Evolutionary conservation across 53 echinoderm and acorn worm species (phyloP).

Genomic region (Actinopyga echinites): DNA sequence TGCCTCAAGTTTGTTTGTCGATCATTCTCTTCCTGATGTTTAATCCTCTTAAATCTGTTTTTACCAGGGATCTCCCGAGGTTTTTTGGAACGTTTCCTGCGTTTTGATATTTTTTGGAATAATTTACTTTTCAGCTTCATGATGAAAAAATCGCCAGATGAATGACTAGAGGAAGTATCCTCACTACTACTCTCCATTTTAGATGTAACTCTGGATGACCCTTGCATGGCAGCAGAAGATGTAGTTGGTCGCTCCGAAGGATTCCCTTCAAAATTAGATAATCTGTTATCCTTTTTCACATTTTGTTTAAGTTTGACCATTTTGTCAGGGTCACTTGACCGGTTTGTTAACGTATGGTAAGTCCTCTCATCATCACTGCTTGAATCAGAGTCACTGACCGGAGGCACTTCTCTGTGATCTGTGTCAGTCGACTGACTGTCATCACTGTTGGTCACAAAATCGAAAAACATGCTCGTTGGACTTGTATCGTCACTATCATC

Average conservation of each 20-base stretch:
- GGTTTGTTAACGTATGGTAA: conserved; percentile 20
- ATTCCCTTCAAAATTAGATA: not conserved
- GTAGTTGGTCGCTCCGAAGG: not conserved
- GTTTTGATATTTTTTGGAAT: conserved; percentile 50
- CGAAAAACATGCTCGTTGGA: conserved; percentile 80
- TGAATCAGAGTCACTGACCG: conserved; percentile 20
- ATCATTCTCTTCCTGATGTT: conserved; percentile 54
- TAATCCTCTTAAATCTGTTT: conserved; percentile 11
- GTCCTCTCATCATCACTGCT: conserved; percentile 30
- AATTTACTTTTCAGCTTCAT: conserved; percentile 59
- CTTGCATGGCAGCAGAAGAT: not conserved
- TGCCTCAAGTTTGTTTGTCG: conserved; percentile 50
- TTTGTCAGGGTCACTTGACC: not conserved
- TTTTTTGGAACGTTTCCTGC: conserved; percentile 47
- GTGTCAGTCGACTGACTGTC: conserved; percentile 43
- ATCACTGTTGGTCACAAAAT: conserved; percentile 67
- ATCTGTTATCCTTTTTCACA: not conserved
- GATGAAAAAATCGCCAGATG: conserved; percentile 59
- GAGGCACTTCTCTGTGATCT: not conserved
- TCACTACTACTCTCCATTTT: conserved; percentile 32
- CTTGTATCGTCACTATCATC: conserved; percentile 80
- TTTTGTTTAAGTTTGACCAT: not conserved
- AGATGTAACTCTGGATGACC: not conserved
- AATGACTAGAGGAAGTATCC: conserved; percentile 53
- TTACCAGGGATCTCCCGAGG: conserved; percentile 1